These are phyloP conservation scores for Aphaenogaster rudis DNA, from an alignment of 1,140 invertebrate species.

Conservation along the genomic window DNA sequence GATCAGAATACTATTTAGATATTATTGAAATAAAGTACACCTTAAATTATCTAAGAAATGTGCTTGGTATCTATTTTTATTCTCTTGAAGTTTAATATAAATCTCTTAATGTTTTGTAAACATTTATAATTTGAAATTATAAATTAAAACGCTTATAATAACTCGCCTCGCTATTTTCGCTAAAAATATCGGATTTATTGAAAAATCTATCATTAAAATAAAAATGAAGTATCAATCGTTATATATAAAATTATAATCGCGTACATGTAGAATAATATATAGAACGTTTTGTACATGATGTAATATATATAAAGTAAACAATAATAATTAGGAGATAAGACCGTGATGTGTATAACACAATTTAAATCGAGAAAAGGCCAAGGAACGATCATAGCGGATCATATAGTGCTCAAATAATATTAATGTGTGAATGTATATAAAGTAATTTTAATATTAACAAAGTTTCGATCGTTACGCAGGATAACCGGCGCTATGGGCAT, in stretches of 20 bases:
- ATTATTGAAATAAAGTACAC: background rate
- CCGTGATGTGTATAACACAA: too few species aligned
- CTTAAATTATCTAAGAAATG: background rate
- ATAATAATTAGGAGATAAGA: too few species aligned
- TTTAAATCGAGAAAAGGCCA: too few species aligned
- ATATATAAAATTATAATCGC: background rate
- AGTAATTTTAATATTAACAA: slow-evolving; percentile 12
- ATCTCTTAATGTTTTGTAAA: background rate
- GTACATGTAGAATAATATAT: background rate
- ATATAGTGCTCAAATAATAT: too few species aligned
- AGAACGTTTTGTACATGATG: background rate
- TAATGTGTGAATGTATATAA: background rate
- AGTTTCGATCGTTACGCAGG: slow-evolving; percentile 81
- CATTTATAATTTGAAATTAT: background rate
- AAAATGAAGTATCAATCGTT: background rate
- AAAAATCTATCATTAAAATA: background rate
- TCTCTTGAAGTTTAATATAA: background rate
- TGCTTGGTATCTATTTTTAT: background rate
- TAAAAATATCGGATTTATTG: background rate
- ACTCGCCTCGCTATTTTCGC: background rate
- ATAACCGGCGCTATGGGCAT: slow-evolving; percentile 93
- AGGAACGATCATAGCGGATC: too few species aligned
- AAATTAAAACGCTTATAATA: background rate
- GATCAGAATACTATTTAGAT: background rate
- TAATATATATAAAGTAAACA: background rate